Evolutionary conservation across 2,888 invertebrate genomes (phyloP).

Genomic region (Ptychoptera contaminata): DNA sequence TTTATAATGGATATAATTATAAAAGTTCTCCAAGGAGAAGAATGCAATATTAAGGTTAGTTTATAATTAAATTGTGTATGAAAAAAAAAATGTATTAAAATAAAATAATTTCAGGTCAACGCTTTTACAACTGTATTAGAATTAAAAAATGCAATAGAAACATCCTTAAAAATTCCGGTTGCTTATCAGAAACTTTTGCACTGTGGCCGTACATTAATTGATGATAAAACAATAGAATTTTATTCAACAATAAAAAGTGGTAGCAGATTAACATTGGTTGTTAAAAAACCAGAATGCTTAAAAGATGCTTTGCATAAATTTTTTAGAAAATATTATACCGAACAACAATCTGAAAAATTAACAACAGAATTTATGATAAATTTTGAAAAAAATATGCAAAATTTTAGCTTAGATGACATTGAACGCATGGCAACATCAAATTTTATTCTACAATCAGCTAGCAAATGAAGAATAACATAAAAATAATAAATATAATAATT

Average conservation of each 20-base stretch:
- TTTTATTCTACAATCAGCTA: background rate
- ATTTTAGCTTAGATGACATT: conserved; percentile 26
- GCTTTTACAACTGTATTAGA: conserved; percentile 45
- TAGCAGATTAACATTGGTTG: conserved; percentile 52
- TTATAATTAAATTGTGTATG: background rate
- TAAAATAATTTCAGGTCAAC: conserved; percentile 30
- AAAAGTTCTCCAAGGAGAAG: conserved; percentile 57
- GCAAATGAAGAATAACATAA: too few species aligned
- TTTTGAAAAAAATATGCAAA: conserved; percentile 24
- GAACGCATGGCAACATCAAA: conserved; percentile 21
- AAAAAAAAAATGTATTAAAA: background rate
- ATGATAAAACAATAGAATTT: conserved; percentile 50
- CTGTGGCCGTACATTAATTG: conserved; percentile 53
- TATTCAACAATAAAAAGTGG: conserved; percentile 62
- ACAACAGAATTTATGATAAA: conserved; percentile 25
- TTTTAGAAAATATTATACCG: conserved; percentile 41
- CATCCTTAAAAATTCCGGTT: conserved; percentile 46
- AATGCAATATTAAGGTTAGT: conserved; percentile 47
- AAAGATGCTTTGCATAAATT: conserved; percentile 40
- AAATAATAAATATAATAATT: too few species aligned
- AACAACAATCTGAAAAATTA: conserved; percentile 40
- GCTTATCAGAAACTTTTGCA: conserved; percentile 53
- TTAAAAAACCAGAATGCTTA: conserved; percentile 49
- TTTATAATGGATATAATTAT: conserved; percentile 44
- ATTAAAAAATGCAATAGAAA: conserved; percentile 50